phyloP scores from a whole-genome alignment of 2,113 vertebrate genomes.

The Miniopterus natalensis region DNA sequence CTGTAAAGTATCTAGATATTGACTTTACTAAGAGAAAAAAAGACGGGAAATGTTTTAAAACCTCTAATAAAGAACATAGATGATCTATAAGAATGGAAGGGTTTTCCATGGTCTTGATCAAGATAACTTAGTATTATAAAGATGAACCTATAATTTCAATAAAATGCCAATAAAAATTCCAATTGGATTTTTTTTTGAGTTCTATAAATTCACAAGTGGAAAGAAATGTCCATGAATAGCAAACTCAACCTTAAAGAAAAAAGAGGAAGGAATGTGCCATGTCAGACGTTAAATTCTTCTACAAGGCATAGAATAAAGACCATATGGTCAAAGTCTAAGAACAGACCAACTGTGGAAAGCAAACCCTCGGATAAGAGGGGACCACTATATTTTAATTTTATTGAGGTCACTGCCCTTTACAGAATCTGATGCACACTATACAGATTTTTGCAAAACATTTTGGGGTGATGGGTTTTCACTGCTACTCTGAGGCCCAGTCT shows the following conservation, averaged over 20 bases:
- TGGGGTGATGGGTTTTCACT: not conserved
- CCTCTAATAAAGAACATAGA: not conserved
- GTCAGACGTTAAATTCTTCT: not conserved
- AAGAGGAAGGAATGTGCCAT: not conserved
- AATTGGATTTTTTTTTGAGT: not conserved
- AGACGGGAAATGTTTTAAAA: not conserved
- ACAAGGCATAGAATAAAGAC: not conserved
- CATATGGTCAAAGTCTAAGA: not conserved
- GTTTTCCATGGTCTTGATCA: not conserved
- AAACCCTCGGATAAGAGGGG: not conserved
- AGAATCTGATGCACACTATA: not conserved
- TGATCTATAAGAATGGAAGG: slow-evolving; percentile 10
- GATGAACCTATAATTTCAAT: not conserved
- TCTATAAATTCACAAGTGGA: not conserved
- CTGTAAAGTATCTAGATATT: not conserved
- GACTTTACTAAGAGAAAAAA: not conserved
- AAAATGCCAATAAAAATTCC: slow-evolving; percentile 18
- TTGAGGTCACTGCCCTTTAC: not conserved
- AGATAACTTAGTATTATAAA: not conserved
- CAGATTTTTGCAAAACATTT: not conserved
- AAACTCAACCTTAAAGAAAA: not conserved
- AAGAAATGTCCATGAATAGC: not conserved
- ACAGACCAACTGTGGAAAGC: not conserved
- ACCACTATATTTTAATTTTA: not conserved
- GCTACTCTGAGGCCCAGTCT: not conserved